These are phyloP conservation scores for Pimephales promelas DNA, from an alignment of 2,113 vertebrate genomes.

Conservation along the genomic window DNA sequence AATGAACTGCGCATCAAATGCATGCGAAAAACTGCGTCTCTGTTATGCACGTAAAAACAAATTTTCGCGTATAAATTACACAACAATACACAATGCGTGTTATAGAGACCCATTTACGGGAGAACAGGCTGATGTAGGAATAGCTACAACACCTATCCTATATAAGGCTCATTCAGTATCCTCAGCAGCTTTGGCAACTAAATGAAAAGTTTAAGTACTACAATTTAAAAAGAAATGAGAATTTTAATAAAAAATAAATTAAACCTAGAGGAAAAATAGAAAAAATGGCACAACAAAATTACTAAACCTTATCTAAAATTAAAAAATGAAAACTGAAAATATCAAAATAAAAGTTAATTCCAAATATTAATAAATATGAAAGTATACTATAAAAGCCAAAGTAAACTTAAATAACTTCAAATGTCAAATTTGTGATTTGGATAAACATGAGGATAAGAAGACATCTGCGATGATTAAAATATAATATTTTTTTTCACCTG, in stretches of 20 bases:
- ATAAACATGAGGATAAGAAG: no score
- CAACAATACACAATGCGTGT: no score
- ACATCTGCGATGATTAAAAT: neutral
- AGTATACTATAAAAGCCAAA: neutral
- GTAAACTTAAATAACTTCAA: neutral
- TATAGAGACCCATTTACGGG: no score
- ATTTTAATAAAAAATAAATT: neutral
- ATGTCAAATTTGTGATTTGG: no score
- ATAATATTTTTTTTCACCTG: neutral
- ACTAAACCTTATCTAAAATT: neutral
- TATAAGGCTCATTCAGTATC: no score
- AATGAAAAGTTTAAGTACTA: neutral
- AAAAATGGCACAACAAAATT: neutral
- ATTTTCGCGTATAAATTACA: no score
- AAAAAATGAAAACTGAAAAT: neutral
- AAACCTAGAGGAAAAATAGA: neutral
- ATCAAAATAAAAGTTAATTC: neutral
- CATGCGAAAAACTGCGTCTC: no score
- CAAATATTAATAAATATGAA: neutral
- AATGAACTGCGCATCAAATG: no score
- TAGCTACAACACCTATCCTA: no score
- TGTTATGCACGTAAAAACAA: no score
- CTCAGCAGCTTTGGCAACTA: neutral
- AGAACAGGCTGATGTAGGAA: no score
- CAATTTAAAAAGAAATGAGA: neutral